A percentile compares a stretch with the other conserved stretches of the same genome.
These are phyloP conservation scores for Stegodyphus mimosarum DNA, from an alignment of 1,140 invertebrate genomes.

Conservation along the genomic window DNA sequence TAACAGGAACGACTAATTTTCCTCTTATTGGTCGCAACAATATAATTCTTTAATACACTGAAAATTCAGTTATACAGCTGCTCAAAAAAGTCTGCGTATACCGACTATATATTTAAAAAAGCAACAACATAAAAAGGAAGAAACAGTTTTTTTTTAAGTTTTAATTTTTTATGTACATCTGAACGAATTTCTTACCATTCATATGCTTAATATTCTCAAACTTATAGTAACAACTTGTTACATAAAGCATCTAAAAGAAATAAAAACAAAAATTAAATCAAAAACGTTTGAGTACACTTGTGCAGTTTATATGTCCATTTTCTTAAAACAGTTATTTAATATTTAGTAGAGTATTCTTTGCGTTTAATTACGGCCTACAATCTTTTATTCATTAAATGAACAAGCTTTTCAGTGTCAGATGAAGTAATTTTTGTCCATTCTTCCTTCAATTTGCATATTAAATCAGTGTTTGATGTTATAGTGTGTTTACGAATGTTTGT, in stretches of 20 bases:
- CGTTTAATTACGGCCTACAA: not conserved
- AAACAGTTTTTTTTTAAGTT: not conserved
- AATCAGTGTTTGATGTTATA: not conserved
- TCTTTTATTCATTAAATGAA: not conserved
- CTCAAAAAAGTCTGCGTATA: not conserved
- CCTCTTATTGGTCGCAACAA: not conserved
- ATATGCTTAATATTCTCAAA: not conserved
- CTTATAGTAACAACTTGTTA: not conserved
- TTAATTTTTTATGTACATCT: not conserved
- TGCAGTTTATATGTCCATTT: not conserved
- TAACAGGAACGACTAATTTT: too few relatives aligned
- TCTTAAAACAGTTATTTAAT: not conserved
- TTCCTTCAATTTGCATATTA: not conserved
- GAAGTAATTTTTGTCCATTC: not conserved
- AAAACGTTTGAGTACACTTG: not conserved
- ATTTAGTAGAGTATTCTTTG: not conserved
- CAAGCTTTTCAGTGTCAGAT: not conserved
- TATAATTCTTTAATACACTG: slow-evolving; percentile 6
- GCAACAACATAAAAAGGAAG: not conserved
- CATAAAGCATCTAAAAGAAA: not conserved
- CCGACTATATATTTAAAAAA: not conserved
- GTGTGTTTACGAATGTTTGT: not conserved
- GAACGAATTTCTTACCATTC: not conserved
- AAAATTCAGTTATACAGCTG: not conserved
- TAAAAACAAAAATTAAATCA: not conserved